Evolutionary conservation across 1,140 invertebrate genomes (phyloP).

Genomic region (Drosophila bocqueti): DNA sequence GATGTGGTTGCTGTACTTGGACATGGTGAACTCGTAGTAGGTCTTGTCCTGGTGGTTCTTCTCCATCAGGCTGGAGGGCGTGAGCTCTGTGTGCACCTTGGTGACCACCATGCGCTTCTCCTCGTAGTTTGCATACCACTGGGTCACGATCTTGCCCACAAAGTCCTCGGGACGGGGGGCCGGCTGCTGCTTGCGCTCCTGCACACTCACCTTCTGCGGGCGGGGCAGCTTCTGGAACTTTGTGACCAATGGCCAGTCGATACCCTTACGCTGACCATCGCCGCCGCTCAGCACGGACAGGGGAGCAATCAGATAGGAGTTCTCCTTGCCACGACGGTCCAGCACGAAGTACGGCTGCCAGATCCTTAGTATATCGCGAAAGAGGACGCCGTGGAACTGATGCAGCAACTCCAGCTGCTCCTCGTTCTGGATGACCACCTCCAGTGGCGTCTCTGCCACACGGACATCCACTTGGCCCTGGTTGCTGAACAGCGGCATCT

Average conservation of each 20-base stretch:
- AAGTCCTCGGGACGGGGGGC: slow-evolving; percentile 88
- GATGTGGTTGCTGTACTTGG: slow-evolving; percentile 89
- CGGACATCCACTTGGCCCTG: slow-evolving; percentile 91
- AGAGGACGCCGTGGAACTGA: slow-evolving; percentile 90
- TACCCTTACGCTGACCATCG: background rate
- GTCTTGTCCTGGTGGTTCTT: slow-evolving; percentile 88
- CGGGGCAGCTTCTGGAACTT: slow-evolving; percentile 69
- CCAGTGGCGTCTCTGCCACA: slow-evolving; percentile 86
- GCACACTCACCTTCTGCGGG: slow-evolving; percentile 60
- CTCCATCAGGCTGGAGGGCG: slow-evolving; percentile 93
- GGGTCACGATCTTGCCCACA: slow-evolving; percentile 91
- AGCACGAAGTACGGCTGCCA: slow-evolving; percentile 92
- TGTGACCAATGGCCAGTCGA: slow-evolving; percentile 86
- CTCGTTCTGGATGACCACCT: slow-evolving; percentile 86
- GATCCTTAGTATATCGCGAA: slow-evolving; percentile 88
- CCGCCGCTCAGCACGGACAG: background rate
- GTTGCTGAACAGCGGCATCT: slow-evolving; percentile 94
- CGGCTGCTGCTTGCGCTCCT: slow-evolving; percentile 86
- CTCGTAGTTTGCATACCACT: slow-evolving; percentile 92
- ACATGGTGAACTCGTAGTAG: slow-evolving; percentile 93
- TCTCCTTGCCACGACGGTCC: slow-evolving; percentile 87
- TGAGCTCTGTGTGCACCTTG: slow-evolving; percentile 91
- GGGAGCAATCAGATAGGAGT: slow-evolving; percentile 93
- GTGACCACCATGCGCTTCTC: slow-evolving; percentile 92
- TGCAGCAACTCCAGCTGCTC: slow-evolving; percentile 77